phyloP scores from a whole-genome alignment of 2,888 invertebrate genomes.

The Macroteleia sp. region DNA sequence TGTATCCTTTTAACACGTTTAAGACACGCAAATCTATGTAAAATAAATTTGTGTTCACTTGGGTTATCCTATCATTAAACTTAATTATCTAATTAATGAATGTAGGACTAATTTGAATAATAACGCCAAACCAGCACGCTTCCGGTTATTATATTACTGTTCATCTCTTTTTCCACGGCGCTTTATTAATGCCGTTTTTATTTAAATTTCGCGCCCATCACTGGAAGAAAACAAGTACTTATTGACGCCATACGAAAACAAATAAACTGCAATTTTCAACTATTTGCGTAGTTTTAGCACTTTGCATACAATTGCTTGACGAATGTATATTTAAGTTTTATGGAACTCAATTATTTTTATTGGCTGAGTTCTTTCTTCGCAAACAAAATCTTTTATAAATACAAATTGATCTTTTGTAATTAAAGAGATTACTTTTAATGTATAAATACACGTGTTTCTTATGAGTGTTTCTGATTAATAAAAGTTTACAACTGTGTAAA shows the following conservation, averaged over 20 bases:
- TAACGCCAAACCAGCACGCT: conserved; percentile 77
- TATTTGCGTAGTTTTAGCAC: conserved; percentile 3
- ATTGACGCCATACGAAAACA: conserved; percentile 1
- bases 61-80: conserved; percentile 76
- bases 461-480: too few relatives aligned
- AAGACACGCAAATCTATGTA: conserved; percentile 51
- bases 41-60: conserved; percentile 56
- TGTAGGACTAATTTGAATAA: conserved; percentile 81
- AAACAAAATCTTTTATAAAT: too few relatives aligned
- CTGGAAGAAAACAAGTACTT: conserved; percentile 8
- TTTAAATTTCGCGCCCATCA: conserved; percentile 38
- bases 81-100: conserved; percentile 83
- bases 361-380: too few relatives aligned
- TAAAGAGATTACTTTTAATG: too few relatives aligned
- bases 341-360: too few relatives aligned
- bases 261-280: conserved; percentile 24
- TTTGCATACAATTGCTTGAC: conserved; percentile 3
- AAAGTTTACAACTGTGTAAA: too few relatives aligned
- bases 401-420: too few relatives aligned
- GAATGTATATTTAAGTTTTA: not conserved
- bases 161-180: conserved; percentile 35
- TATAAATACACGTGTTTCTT: too few relatives aligned
- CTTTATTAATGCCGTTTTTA: conserved; percentile 20
- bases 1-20: conserved; percentile 13
- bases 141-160: conserved; percentile 78